phyloP scores from a whole-genome alignment of 2,113 vertebrate species.

The Phylloscopus trochiloides region DNA sequence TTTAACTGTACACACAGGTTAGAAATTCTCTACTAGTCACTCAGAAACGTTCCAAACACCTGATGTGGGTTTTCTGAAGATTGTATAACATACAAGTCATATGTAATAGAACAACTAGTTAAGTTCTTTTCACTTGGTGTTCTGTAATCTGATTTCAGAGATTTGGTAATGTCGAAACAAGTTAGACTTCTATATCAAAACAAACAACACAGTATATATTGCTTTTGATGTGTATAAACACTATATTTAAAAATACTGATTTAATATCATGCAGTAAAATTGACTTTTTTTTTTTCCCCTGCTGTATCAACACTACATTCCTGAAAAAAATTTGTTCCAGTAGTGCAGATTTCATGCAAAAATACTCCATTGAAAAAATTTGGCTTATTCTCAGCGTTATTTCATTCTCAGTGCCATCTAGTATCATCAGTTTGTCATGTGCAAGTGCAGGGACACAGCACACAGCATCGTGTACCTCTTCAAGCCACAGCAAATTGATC shows the following conservation, averaged over 20 bases:
- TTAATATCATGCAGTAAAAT: not conserved
- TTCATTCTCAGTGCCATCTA: not conserved
- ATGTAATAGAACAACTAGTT: not conserved
- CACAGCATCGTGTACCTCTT: not conserved
- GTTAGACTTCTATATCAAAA: not conserved
- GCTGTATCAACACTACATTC: not conserved
- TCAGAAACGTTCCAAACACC: not conserved
- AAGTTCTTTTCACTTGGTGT: not conserved
- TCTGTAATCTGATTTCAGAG: not conserved
- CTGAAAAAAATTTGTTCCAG: not conserved
- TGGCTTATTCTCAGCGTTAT: not conserved
- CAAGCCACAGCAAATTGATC: not conserved
- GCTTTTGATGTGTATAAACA: not conserved
- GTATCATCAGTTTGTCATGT: not conserved
- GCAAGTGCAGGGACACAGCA: not conserved
- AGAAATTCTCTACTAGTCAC: not conserved
- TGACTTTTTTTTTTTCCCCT: too few relatives aligned
- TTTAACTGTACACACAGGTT: not conserved
- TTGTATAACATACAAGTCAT: rapidly evolving
- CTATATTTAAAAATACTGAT: not conserved
- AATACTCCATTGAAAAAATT: not conserved
- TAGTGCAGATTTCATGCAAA: not conserved
- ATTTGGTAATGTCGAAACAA: not conserved
- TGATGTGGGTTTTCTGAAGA: not conserved
- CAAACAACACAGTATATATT: not conserved